Evolutionary conservation across 2,113 vertebrate species (phyloP).

Genomic region (Perca schrenkii): DNA sequence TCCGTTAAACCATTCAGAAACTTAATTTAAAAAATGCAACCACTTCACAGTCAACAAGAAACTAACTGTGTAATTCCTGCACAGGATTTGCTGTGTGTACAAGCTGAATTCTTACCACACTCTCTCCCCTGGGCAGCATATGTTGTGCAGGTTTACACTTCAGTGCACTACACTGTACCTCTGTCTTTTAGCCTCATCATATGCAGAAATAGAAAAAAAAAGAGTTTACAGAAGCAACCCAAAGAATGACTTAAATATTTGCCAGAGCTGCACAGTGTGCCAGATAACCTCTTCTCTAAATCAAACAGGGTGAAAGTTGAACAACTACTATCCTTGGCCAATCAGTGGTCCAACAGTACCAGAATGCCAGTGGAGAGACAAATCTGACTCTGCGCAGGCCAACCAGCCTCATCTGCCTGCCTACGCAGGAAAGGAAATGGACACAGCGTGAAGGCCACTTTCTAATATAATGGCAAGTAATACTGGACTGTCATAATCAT

Average conservation of each 20-base stretch:
- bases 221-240: constrained; percentile 1
- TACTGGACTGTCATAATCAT: constrained; percentile 38
- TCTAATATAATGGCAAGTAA: constrained; percentile 39
- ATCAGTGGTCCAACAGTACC: background rate
- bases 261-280: background rate
- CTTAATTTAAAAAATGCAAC: constrained; percentile 33
- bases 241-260: constrained; percentile 35
- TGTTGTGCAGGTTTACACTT: constrained; percentile 44
- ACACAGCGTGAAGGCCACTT: constrained; percentile 46
- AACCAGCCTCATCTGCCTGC: constrained; percentile 33
- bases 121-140: constrained; percentile 19
- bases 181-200: constrained; percentile 8
- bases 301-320: constrained; percentile 32
- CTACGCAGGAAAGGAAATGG: constrained; percentile 45
- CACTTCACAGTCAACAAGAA: constrained; percentile 40
- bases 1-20: constrained; percentile 37
- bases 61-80: constrained; percentile 27
- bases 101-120: constrained; percentile 33
- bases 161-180: constrained; percentile 9
- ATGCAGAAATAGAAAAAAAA: background rate
- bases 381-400: constrained; percentile 3
- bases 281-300: background rate
- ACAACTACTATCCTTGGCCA: constrained; percentile 1
- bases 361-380: constrained; percentile 22
- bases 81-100: constrained; percentile 43